Percentiles rank a stretch among this genome's conserved stretches.
These are phyloP conservation scores for Carcharodon carcharias DNA, from an alignment of 2,797 vertebrate species.

Conservation along the genomic window DNA sequence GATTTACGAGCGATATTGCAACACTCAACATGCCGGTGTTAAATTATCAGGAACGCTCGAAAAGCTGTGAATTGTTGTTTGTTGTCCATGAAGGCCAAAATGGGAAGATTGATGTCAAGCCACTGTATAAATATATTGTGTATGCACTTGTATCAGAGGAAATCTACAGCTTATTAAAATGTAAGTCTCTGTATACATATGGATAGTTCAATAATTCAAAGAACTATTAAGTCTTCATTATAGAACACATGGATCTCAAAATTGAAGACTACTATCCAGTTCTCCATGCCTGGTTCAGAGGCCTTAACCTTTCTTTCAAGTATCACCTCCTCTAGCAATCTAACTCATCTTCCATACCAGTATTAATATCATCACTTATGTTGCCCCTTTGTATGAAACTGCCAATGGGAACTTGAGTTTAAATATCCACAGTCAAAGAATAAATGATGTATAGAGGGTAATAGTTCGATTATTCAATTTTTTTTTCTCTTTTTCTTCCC, in stretches of 20 bases:
- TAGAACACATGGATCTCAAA: background rate
- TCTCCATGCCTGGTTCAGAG: background rate
- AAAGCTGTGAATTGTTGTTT: background rate
- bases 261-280: background rate
- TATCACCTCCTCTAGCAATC: background rate
- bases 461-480: background rate
- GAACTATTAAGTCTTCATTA: background rate
- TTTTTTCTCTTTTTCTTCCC: background rate
- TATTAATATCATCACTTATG: background rate
- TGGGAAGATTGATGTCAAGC: background rate
- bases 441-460: background rate
- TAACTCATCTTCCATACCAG: background rate
- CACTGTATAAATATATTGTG: background rate
- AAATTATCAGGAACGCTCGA: background rate
- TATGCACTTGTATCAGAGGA: background rate
- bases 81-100: background rate
- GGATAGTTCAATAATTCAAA: background rate
- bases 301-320: background rate
- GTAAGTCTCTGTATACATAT: background rate
- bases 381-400: background rate
- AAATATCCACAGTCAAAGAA: background rate
- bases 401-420: background rate
- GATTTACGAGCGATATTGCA: background rate
- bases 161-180: constrained; percentile 3
- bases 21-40: background rate